Base-by-base conservation (phyloP, 2,888 invertebrate species). In the Leptopilina myrica region DNA sequence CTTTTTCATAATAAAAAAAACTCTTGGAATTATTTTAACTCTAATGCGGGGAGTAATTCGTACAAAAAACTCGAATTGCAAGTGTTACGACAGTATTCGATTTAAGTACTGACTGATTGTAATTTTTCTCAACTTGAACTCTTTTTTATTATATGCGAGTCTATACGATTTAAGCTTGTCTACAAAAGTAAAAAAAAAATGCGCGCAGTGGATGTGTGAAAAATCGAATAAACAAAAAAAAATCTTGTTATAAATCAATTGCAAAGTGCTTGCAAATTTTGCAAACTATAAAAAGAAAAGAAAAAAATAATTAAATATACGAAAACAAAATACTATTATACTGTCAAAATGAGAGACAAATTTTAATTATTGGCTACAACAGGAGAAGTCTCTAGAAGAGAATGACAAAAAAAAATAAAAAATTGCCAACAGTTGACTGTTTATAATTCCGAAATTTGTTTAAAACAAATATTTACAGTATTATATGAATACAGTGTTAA, bases 71-170 rank as follows among this genome's bases (percentile, higher is more conserved):
- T 56, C 33, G 33, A 73, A 56, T 73, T 56, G 69, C 26, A 26
- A 3, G 49, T 46, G 33, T 40, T 46, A 46, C 43, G 43, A 66
- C 11, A 66, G 9, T 66, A 66, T 73, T 33, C 73, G 56, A 73
- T 62, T 73, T 40, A 73, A 73, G 73, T 73, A 73, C 73, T 56
- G 73, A 73, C 73, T 73, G 73, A 73, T 33, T 73, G 73, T 73
- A 73, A 73, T 73, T 73, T 43, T 49, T 73, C 56, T 33, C n/a
- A 73, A 73, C 40, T 73, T 56, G 33, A 73, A n/a, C 56, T 73
- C 56, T 11, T n/a, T 40, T 40, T 73, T 56, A 49, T 49, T 49
- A 56, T 73, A 56, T 73, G 33, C 73, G 33, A 73, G 56, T 56
- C 56, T 73, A 49, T 49, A 73, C 53, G 56, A 73, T 73, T 73